Conservation (phyloP, 2,888 invertebrate species). For the Stenchaetothrips biformis region DNA sequence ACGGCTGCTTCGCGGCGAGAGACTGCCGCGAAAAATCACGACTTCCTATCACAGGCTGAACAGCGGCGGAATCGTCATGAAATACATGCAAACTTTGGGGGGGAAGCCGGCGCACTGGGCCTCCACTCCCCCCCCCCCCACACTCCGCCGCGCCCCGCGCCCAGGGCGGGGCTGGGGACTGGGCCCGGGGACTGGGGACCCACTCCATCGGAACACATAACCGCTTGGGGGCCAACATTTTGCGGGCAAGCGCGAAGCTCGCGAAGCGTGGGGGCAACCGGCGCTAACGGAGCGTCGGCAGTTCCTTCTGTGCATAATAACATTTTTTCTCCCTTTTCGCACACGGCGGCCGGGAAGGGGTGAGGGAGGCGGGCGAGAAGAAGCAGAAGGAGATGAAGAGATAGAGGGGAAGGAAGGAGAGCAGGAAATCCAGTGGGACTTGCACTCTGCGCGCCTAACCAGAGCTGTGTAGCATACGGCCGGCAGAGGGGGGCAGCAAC, state of each 20-base stretch:
- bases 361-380: not conserved
- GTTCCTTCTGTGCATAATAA: constrained; percentile 20
- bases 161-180: not conserved
- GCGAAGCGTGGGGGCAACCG: not conserved
- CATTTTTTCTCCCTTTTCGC: not conserved
- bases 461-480: not conserved
- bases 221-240: constrained; percentile 22
- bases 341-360: not conserved
- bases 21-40: constrained; percentile 14
- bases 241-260: not conserved
- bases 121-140: too few relatives aligned
- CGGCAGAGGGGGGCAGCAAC: too few relatives aligned
- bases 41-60: constrained; percentile 20
- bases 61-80: constrained; percentile 20
- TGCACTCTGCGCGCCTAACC: constrained; percentile 5
- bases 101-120: not conserved
- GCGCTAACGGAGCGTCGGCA: constrained; percentile 22
- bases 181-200: constrained; percentile 4
- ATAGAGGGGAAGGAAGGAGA: not conserved
- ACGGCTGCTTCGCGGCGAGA: not conserved
- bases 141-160: too few relatives aligned
- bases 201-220: constrained; percentile 22
- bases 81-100: constrained; percentile 16
- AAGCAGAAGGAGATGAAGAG: not conserved
- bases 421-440: not conserved